Evolutionary conservation across 2,113 vertebrate genomes (phyloP).

Genomic region (Corythornis madagascariensis): DNA sequence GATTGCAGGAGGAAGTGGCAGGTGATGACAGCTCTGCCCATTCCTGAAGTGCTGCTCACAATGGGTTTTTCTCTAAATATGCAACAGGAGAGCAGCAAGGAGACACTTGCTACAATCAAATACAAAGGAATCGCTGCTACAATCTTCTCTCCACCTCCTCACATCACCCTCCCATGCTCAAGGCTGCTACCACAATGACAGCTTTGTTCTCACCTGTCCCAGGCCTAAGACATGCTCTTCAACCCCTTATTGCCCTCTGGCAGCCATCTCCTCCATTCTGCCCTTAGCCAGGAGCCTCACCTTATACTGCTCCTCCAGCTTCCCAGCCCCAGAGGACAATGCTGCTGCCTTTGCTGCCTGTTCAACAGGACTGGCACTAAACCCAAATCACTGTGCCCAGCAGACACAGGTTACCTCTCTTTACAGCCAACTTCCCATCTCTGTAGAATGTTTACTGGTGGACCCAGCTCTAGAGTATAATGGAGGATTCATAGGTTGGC

Average conservation of each 20-base stretch:
- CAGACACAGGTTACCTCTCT: background rate
- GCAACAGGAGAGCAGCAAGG: background rate
- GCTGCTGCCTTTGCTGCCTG: background rate
- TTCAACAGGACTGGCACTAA: background rate
- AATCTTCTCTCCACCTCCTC: background rate
- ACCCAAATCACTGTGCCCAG: background rate
- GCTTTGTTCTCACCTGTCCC: background rate
- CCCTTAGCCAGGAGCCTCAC: background rate
- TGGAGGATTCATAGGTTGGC: fast-evolving
- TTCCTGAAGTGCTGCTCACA: background rate
- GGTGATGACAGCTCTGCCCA: background rate
- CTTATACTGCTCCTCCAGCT: background rate
- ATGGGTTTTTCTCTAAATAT: background rate
- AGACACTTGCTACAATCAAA: background rate
- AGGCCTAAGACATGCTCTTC: background rate
- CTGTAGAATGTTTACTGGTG: background rate
- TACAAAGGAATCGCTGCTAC: background rate
- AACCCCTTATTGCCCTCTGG: background rate
- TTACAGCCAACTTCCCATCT: background rate
- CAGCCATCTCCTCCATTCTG: background rate
- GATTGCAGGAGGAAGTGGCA: background rate
- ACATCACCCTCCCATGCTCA: background rate
- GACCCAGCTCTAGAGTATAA: background rate
- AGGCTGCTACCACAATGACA: background rate
- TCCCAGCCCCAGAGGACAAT: background rate